Evolutionary conservation across 2,797 vertebrate species (phyloP).

Genomic region (Notamacropus eugenii): DNA sequence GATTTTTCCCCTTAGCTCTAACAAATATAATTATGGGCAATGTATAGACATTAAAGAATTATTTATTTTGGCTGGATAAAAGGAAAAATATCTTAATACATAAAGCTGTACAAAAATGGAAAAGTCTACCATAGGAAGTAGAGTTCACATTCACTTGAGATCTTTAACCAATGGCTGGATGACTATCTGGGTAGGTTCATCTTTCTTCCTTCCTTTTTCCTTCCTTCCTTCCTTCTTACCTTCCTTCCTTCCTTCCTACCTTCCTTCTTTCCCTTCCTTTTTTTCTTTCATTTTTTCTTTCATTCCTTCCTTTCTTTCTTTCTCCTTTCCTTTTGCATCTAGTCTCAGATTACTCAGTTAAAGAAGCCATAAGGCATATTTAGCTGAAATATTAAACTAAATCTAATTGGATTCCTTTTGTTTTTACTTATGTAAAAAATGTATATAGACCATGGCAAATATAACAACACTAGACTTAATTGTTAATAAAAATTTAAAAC

Average conservation of each 20-base stretch:
- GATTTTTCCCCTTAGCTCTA: not conserved
- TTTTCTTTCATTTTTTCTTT: no score
- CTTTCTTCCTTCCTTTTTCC: not conserved
- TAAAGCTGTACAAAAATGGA: not conserved
- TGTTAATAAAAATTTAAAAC: not conserved
- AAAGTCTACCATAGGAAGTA: not conserved
- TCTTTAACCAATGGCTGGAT: not conserved
- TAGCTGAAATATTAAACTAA: not conserved
- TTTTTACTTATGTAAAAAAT: not conserved
- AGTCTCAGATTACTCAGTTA: not conserved
- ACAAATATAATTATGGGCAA: not conserved
- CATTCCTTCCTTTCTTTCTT: no score
- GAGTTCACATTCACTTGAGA: not conserved
- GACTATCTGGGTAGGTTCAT: not conserved
- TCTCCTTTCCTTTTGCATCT: not conserved
- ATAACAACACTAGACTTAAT: not conserved
- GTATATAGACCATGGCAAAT: not conserved
- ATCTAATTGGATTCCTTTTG: not conserved
- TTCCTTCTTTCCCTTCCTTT: no score
- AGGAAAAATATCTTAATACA: not conserved
- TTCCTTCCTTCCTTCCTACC: no score
- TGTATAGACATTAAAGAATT: not conserved
- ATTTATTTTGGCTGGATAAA: not conserved
- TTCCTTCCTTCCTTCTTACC: no score
- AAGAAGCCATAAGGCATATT: not conserved